Base-by-base conservation (phyloP, 1,140 invertebrate species). In the Cotesia typhae region DNA sequence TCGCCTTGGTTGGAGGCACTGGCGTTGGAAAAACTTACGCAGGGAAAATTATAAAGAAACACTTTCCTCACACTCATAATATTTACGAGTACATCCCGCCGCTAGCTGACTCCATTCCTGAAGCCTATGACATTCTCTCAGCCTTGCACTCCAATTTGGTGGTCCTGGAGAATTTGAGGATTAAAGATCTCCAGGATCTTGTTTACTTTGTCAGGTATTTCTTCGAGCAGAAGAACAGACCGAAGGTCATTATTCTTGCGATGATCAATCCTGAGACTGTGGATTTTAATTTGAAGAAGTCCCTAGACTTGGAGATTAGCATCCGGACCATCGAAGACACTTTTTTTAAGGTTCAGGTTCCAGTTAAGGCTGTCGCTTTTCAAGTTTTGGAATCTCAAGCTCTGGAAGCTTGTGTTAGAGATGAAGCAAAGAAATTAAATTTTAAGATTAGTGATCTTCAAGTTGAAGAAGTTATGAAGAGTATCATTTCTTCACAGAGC, bases 11-110 rank as follows among this genome's bases (percentile, higher is more conserved):
- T 4, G 85, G 86, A 37, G 83, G 83, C 28, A 84, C 81, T 1
- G 86, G 86, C 12, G 82, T 86, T 10, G 85, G 85, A 12, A 87
- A 87, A 80, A 81, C 84, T 7, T 83, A 84, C 41, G 80, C 84
- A 0, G 73, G 73, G 0, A 75, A 80, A n/a, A 85, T 87, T 14
- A 83, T 87, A 57, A 80, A 70, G 17, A 75, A 80, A 51, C 74
- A 80, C 67, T 75, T 83, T 14, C 72, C 78, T 4, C 12, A 75
- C 2, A 55, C 51, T 14, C 59, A 75, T 9, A 67, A 69, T 17
- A 57, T 79, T 55, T 74, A 81, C 53, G 73, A 81, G 37, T 81
- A 79, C 41, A 79, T 75, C 68, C 68, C 76, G 4, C 74, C 77
- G 0, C 35, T 83, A 0, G 47, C 70, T 0, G 35, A 47, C 64